A percentile compares a stretch with the other conserved stretches of the same genome.
Evolutionary conservation across 2,113 vertebrate genomes (phyloP).

Genomic region (Pelusios castaneus): DNA sequence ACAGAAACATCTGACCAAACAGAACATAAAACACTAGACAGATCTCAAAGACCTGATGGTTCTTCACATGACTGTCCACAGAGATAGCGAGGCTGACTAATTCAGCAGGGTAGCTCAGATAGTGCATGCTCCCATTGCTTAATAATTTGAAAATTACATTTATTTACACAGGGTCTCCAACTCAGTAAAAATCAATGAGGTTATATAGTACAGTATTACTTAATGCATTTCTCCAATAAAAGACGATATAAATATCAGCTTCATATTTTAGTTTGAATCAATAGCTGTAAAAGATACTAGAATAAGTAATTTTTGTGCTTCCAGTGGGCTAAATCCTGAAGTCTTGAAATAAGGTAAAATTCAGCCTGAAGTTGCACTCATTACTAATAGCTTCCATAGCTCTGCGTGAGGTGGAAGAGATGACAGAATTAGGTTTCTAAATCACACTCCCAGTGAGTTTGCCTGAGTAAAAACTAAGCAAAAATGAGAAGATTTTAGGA

Average conservation of each 20-base stretch:
- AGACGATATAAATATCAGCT: neutral
- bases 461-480: no score
- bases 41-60: slow-evolving; percentile 6
- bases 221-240: neutral
- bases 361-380: accelerated
- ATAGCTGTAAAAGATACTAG: neutral
- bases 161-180: no score
- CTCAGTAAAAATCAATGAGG: no score
- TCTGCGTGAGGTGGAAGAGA: neutral
- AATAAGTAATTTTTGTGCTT: neutral
- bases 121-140: neutral
- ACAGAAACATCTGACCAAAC: neutral
- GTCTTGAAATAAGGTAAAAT: neutral
- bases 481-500: no score
- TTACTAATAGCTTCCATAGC: neutral
- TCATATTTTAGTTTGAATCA: neutral
- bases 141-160: no score
- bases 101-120: neutral
- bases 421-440: neutral
- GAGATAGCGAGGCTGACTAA: neutral
- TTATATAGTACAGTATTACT: neutral
- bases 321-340: accelerated
- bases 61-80: neutral
- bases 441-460: no score
- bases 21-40: neutral